Evolutionary conservation across 2,888 invertebrate genomes (phyloP).

Genomic region (Pedicia rivosa): DNA sequence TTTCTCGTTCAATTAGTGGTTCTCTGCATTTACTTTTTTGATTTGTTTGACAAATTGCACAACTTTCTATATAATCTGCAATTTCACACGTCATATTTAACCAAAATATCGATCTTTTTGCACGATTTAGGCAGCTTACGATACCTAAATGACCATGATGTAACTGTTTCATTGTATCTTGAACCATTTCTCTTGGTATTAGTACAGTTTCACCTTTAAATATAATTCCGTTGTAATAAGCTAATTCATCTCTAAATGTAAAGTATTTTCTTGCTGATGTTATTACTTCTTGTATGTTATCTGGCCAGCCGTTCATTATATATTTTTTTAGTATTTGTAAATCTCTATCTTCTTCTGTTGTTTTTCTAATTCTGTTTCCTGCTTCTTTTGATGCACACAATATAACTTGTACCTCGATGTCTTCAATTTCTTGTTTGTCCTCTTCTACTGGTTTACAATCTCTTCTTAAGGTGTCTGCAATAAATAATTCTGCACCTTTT

Average conservation of each 20-base stretch:
- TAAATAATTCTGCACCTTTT: constrained; percentile 14
- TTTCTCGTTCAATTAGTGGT: not conserved
- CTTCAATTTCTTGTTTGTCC: too few species aligned
- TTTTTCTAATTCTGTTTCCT: constrained; percentile 3
- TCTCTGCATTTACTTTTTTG: constrained; percentile 7
- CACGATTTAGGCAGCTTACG: constrained; percentile 10
- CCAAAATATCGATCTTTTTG: constrained; percentile 12
- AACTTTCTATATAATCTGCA: constrained; percentile 8
- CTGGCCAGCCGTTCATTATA: constrained; percentile 19
- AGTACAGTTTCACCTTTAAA: constrained; percentile 1
- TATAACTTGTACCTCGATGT: constrained; percentile 8
- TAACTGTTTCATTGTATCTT: not conserved
- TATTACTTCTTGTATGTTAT: constrained; percentile 7
- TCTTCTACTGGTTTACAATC: constrained; percentile 9
- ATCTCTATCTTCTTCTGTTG: constrained; percentile 11
- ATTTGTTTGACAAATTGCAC: constrained; percentile 10
- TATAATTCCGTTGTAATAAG: not conserved
- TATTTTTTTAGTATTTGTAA: too few species aligned
- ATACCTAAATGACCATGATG: constrained; percentile 1
- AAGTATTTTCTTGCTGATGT: not conserved
- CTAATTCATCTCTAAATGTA: not conserved
- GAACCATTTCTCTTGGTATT: not conserved
- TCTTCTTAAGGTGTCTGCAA: constrained; percentile 13
- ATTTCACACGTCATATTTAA: constrained; percentile 11
- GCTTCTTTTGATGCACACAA: constrained; percentile 12